phyloP scores from a whole-genome alignment of 2,797 vertebrate genomes.

The Meda fulgida region DNA sequence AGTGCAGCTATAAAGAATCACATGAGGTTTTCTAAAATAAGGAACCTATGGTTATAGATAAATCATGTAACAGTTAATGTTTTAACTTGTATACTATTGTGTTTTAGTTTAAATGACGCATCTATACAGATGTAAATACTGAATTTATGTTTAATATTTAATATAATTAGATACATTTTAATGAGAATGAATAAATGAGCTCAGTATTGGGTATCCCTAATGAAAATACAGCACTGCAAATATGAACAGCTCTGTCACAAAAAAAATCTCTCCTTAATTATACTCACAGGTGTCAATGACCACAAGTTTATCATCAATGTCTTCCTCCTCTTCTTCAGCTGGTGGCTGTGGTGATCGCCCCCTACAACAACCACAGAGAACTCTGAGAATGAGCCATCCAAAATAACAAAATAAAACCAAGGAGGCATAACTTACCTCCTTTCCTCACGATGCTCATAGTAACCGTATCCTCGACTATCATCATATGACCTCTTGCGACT shows the following conservation, averaged over 20 bases:
- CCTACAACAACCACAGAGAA: conserved; percentile 68
- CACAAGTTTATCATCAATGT: conserved; percentile 88
- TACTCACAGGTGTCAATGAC: conserved; percentile 93
- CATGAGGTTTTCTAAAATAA: not conserved
- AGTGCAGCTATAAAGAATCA: not conserved
- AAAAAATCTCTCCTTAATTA: not conserved
- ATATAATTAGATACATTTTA: not conserved
- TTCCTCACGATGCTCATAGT: conserved; percentile 91
- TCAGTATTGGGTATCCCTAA: not conserved
- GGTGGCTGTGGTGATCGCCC: conserved; percentile 91
- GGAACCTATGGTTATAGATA: not conserved
- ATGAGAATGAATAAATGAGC: not conserved
- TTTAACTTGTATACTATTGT: not conserved
- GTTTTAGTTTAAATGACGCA: not conserved
- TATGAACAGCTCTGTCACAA: not conserved
- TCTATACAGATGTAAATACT: not conserved
- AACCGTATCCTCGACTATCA: conserved; percentile 83
- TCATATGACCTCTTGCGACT: conserved; percentile 87
- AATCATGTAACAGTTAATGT: not conserved
- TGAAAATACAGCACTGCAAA: not conserved
- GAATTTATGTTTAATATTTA: not conserved
- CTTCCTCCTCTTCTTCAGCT: conserved; percentile 92
- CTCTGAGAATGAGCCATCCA: not conserved
- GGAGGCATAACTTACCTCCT: conserved; percentile 76
- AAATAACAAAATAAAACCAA: not conserved